phyloP scores from a whole-genome alignment of 2,888 invertebrate species.

The Notodonta dromedarius region DNA sequence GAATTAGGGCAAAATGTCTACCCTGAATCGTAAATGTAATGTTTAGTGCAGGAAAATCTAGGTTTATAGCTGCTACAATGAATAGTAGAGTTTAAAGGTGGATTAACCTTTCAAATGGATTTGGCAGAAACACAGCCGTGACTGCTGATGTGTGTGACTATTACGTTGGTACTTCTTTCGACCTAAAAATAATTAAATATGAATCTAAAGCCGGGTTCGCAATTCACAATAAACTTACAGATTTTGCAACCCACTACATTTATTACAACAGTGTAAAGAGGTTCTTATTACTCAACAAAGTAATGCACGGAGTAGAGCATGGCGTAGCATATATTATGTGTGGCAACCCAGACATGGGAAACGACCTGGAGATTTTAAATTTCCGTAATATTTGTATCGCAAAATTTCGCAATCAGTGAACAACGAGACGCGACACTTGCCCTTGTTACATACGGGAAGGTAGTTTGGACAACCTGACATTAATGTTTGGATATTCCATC shows the following conservation, averaged over 20 bases:
- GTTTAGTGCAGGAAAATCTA: neutral
- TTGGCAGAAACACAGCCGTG: neutral
- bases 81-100: neutral
- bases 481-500: too few relatives aligned
- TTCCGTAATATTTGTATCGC: constrained; percentile 76
- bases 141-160: too few relatives aligned
- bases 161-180: too few relatives aligned
- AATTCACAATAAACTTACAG: too few relatives aligned
- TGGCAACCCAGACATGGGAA: constrained; percentile 72
- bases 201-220: too few relatives aligned
- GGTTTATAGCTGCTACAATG: neutral
- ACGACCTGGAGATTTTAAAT: constrained; percentile 64
- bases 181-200: too few relatives aligned
- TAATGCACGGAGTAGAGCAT: constrained; percentile 53
- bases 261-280: too few relatives aligned
- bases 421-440: constrained; percentile 23
- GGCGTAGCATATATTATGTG: constrained; percentile 67
- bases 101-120: neutral
- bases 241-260: too few relatives aligned
- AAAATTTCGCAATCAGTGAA: constrained; percentile 57
- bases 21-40: neutral
- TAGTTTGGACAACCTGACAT: neutral
- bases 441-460: constrained; percentile 26
- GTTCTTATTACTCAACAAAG: constrained; percentile 37
- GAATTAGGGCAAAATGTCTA: neutral